Evolutionary conservation across 2,888 invertebrate genomes (phyloP), one percentile per base, ranked within the genome.

Genomic region (Lepidochrysops patricia): DNA sequence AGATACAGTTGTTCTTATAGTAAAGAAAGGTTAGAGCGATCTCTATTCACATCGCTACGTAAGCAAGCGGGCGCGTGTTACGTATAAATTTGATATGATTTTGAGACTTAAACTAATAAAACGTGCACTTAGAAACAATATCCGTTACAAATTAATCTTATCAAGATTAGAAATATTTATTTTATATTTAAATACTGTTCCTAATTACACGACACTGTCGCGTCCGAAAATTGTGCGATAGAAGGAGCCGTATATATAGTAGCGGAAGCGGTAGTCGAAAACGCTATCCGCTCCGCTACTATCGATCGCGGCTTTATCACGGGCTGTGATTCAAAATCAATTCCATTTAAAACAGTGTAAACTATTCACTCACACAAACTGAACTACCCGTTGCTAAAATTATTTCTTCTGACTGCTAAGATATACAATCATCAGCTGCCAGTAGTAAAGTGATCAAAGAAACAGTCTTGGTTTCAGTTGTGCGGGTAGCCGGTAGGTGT

Each of bases 71-170:
- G 68, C 77, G 67, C 62, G 73, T 72, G 68, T 68, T 88, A 88
- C 88, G 88, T 88, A 87, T 88, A 85, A 85, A 83, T 79, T 84
- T 88, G 88, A 88, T 88, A 88, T 88, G 88, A 88, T 86, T 80
- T 76, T 69, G 64, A 72, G 67, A 70, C 70, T 69, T 72, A 68
- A 61, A 61, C 63, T 61, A 64, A 64, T 56, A 61, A 54, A 74
- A 82, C 64, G 57, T 58, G 57, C 61, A 58, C 59, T 61, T 34
- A 43, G 56, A 34, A 43, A 58, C 50, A 35, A 57, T 19, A 25
- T 48, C 15, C 49, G 50, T 19, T 9, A 32, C 12, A 34, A 50
- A 58, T 49, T n/a, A 58, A 58, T 48, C 29, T 49, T 58, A 58
- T 15, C 34, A 35, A 15, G 57, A 58, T 58, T 23, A 58, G 58